These are phyloP conservation scores for Okapia johnstoni DNA, from an alignment of 2,113 vertebrate genomes.

Conservation along the genomic window DNA sequence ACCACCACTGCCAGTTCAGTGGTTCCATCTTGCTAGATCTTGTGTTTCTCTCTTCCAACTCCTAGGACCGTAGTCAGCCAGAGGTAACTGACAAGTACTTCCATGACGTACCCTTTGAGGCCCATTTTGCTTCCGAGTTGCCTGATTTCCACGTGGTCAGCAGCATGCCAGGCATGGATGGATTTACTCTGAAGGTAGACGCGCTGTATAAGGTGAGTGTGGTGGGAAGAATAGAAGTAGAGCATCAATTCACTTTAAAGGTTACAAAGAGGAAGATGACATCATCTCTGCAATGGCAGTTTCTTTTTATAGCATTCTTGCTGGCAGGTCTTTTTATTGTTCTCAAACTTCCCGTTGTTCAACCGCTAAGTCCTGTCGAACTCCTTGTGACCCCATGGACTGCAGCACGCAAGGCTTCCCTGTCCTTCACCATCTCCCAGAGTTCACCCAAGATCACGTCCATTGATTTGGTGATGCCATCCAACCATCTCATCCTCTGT, in stretches of 20 bases:
- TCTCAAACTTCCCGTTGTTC: not conserved
- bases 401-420: not conserved
- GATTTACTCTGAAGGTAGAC: slow-evolving; percentile 96
- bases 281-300: not conserved
- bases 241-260: not conserved
- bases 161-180: slow-evolving; percentile 93
- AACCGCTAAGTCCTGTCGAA: not conserved
- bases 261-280: not conserved
- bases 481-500: not conserved
- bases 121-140: slow-evolving; percentile 90
- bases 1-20: not conserved
- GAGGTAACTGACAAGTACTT: slow-evolving; percentile 93
- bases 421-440: not conserved
- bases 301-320: not conserved
- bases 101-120: slow-evolving; percentile 96
- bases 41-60: not conserved
- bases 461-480: not conserved
- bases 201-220: slow-evolving; percentile 93
- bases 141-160: slow-evolving; percentile 87
- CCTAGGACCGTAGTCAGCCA: slow-evolving; percentile 93
- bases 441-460: not conserved
- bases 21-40: not conserved
- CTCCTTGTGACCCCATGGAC: not conserved
- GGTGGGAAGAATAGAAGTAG: fast-evolving
- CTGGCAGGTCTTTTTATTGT: not conserved